Evolutionary conservation across 23 tunicate species (phyloP).

Genomic region (Halocynthia aurantium): DNA sequence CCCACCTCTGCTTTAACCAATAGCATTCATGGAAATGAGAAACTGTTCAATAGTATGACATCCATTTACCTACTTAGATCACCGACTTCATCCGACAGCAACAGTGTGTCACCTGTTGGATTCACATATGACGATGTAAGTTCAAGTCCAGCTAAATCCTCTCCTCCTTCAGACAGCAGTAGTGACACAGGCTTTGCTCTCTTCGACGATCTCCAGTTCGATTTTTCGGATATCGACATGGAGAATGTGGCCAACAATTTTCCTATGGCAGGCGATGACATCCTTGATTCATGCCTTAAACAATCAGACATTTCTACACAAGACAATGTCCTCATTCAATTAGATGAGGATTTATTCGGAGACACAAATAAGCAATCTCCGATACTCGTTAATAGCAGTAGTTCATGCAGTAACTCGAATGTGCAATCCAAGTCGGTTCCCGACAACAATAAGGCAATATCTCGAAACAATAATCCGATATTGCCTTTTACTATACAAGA

Average conservation of each 20-base stretch:
- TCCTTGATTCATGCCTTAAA: neutral
- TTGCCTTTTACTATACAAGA: neutral
- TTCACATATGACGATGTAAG: neutral
- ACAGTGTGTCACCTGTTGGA: slow-evolving; percentile 7
- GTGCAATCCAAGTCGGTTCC: neutral
- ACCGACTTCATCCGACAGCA: slow-evolving; percentile 21
- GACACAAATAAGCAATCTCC: neutral
- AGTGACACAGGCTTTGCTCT: neutral
- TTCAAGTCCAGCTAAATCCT: neutral
- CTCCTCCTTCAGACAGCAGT: slow-evolving; percentile 4
- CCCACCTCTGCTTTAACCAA: too few species aligned
- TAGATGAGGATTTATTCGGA: slow-evolving; percentile 7
- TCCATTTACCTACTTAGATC: slow-evolving; percentile 14
- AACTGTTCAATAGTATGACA: neutral
- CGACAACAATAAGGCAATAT: neutral
- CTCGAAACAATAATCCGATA: too few species aligned
- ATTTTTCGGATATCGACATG: slow-evolving; percentile 56
- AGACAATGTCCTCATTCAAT: slow-evolving; percentile 8
- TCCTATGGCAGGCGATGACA: slow-evolving; percentile 14
- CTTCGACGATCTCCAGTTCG: slow-evolving; percentile 42
- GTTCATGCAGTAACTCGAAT: neutral
- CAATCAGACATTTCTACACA: neutral
- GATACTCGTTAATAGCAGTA: neutral
- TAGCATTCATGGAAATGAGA: neutral
- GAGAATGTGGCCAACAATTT: slow-evolving; percentile 6